Evolutionary conservation across 2,113 vertebrate species (phyloP), one percentile per base, ranked within the genome.

Genomic region (Oryzias curvinotus): DNA sequence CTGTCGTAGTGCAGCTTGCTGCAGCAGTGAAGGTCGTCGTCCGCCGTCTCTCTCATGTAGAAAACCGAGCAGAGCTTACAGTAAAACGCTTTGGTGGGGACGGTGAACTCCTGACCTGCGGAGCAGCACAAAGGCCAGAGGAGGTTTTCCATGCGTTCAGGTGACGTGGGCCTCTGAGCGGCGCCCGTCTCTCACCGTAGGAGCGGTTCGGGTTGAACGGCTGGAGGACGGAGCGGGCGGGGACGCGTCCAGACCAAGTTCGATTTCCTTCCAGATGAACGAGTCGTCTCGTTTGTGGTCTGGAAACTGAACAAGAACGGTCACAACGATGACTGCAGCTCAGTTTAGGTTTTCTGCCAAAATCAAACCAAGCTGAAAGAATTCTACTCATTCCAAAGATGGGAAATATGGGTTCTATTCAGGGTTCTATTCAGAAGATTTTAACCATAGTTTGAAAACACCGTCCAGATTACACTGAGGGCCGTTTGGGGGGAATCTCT

Each of bases 21-120:
- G 73, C 78, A 67, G 73, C 85, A 85, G 81, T 85, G 85, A 0
- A n/a, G 1, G 0, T 71, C 57, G 41, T 62, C 75, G 36, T 80
- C 82, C 0, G 50, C 30, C 21, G 4, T 58, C 58, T 84, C 73
- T 0, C 18, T 71, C 59, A 73, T 28, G 73, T 76, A 86, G 71
- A 84, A 86, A 5, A 71, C 21, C 0, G 59, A 68, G 74, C 92
- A 92, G 3, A 93, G 82, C 4, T 85, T 80, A 58, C 92, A 93
- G 85, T 84, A 92, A 67, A 63, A 93, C 0, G 90, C 91, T 0
- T 81, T 76, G 58, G 85, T 92, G 0, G 88, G 90, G 14, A 92
- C 83, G 4, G 92, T 81, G 18, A 91, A 92, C 69, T 93, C 86
- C 56, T 71, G 49, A 52, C 92, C 91, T 93, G 75, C 2, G 48